Conservation (phyloP, 2,888 invertebrate species). For the Gonocerus acuteangulatus region DNA sequence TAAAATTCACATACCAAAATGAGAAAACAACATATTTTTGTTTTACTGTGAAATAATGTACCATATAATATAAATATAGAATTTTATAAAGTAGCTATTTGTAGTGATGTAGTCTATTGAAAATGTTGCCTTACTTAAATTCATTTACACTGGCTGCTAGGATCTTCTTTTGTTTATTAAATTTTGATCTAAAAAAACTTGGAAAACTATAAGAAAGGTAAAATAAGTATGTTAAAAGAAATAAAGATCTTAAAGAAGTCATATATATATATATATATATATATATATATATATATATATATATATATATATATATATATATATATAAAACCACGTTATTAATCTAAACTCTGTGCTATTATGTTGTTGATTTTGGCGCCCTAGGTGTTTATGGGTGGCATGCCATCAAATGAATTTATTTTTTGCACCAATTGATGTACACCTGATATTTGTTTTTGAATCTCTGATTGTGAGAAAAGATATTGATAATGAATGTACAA, state of each 20-base stretch:
- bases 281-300: too few species aligned
- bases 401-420: slow-evolving; percentile 26
- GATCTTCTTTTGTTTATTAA: neutral
- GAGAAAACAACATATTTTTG: too few species aligned
- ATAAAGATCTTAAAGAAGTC: too few species aligned
- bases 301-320: too few species aligned
- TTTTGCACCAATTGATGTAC: slow-evolving; percentile 23
- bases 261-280: too few species aligned
- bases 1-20: too few species aligned
- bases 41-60: neutral
- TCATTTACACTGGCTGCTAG: slow-evolving; percentile 16
- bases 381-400: slow-evolving; percentile 14
- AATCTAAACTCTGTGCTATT: slow-evolving; percentile 6
- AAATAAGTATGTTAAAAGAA: neutral
- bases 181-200: slow-evolving; percentile 2
- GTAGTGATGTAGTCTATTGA: slow-evolving; percentile 27
- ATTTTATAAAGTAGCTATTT: slow-evolving; percentile 26
- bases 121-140: slow-evolving; percentile 28
- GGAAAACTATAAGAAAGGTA: too few species aligned
- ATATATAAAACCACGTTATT: slow-evolving; percentile 1
- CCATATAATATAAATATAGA: slow-evolving; percentile 23
- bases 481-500: slow-evolving; percentile 26
- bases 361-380: slow-evolving; percentile 7
- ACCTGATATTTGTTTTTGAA: slow-evolving; percentile 22
- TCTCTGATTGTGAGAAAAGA: slow-evolving; percentile 22